Conservation (phyloP, 2,888 invertebrate genomes). For the Automeris io region DNA sequence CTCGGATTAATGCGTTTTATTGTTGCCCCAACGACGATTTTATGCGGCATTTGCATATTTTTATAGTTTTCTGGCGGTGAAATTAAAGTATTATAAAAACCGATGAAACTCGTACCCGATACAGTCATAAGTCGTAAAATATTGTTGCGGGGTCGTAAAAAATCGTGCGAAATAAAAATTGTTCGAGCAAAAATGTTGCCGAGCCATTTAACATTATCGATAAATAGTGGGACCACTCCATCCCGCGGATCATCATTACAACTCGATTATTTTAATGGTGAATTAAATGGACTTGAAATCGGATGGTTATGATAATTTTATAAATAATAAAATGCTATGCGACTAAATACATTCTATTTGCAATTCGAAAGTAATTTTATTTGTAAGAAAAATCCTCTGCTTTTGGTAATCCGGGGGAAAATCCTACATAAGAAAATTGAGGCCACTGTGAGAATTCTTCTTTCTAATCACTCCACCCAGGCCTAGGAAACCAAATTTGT, state of each 20-base stretch:
- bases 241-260: neutral
- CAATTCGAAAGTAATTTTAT: no score
- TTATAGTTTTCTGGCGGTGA: conserved; percentile 70
- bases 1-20: conserved; percentile 52
- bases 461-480: no score
- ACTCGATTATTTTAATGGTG: conserved; percentile 5
- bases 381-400: no score
- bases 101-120: conserved; percentile 59
- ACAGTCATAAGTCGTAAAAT: conserved; percentile 67
- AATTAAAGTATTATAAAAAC: conserved; percentile 73
- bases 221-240: conserved; percentile 11
- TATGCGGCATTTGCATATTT: conserved; percentile 72
- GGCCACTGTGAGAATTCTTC: no score
- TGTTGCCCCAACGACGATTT: conserved; percentile 51
- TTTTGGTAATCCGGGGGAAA: no score
- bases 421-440: no score
- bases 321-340: conserved; percentile 3
- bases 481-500: no score
- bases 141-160: conserved; percentile 64
- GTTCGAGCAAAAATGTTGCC: conserved; percentile 56
- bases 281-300: conserved; percentile 7
- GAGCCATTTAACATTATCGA: conserved; percentile 44
- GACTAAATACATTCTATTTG: no score
- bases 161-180: conserved; percentile 59
- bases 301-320: conserved; percentile 8